phyloP scores from a whole-genome alignment of 2,888 invertebrate genomes.

The Podotricha telesiphe region DNA sequence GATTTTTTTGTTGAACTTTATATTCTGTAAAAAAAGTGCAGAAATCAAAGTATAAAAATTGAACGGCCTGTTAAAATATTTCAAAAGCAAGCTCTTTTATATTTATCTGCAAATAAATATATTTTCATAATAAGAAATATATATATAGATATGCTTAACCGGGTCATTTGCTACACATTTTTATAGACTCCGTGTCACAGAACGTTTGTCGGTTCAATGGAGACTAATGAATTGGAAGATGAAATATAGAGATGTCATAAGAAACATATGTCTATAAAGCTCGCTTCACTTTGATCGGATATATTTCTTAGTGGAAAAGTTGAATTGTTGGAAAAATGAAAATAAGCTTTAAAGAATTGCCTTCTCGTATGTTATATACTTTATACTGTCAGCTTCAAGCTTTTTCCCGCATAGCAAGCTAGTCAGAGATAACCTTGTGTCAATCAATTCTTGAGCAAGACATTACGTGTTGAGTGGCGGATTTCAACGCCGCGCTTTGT shows the following conservation, averaged over 20 bases:
- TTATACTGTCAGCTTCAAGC: no score
- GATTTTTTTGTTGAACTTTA: no score
- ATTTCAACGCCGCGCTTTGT: no score
- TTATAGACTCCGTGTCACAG: slow-evolving; percentile 19
- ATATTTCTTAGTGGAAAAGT: not conserved
- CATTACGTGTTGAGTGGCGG: no score
- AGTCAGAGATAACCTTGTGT: no score
- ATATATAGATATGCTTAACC: not conserved
- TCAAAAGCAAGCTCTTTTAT: no score
- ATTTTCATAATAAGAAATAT: not conserved
- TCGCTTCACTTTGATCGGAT: slow-evolving; percentile 9
- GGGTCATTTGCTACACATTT: slow-evolving; percentile 8
- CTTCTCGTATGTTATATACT: not conserved
- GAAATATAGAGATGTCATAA: slow-evolving; percentile 22
- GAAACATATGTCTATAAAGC: slow-evolving; percentile 19
- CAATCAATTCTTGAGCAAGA: no score
- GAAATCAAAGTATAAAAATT: no score
- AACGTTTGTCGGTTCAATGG: slow-evolving; percentile 22
- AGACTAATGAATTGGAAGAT: slow-evolving; percentile 28
- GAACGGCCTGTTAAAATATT: no score
- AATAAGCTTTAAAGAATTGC: not conserved
- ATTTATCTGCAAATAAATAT: no score
- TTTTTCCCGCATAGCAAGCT: no score
- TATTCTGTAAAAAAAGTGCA: no score
- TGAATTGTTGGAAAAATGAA: not conserved